Percentiles rank a stretch among this genome's conserved stretches.
phyloP scores from a whole-genome alignment of 2,888 invertebrate species.

The Ichneumon xanthorius region DNA sequence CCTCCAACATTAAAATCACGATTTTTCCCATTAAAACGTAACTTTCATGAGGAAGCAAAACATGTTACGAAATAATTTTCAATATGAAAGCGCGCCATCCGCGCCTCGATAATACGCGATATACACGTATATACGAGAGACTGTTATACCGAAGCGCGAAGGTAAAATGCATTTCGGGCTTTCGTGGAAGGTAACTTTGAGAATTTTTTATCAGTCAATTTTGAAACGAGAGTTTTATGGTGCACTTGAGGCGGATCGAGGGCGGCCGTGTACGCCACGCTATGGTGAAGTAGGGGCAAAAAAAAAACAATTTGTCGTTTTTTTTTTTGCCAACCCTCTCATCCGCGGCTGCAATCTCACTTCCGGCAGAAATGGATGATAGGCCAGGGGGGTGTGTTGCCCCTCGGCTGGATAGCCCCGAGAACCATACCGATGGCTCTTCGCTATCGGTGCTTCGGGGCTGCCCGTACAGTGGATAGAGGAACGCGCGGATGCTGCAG shows the following conservation, averaged over 20 bases:
- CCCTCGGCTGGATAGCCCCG: conserved; percentile 17
- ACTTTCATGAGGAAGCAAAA: no score
- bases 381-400: conserved; percentile 32
- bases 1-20: no score
- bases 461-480: conserved; percentile 51
- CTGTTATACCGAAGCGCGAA: not conserved
- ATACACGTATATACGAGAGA: not conserved
- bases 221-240: conserved; percentile 11
- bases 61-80: no score
- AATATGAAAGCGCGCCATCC: no score
- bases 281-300: not conserved
- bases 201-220: conserved; percentile 1
- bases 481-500: conserved; percentile 55
- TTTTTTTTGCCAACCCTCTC: conserved; percentile 41
- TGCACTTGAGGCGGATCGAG: not conserved
- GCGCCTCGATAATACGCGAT: not conserved
- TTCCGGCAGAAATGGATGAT: conserved; percentile 55
- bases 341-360: conserved; percentile 50
- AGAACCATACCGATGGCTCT: conserved; percentile 24
- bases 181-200: not conserved
- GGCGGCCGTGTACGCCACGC: not conserved
- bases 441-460: conserved; percentile 49
- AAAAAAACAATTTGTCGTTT: conserved; percentile 51
- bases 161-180: not conserved
- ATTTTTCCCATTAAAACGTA: no score